phyloP scores from a whole-genome alignment of 2,888 invertebrate species.

The Teinopalpus imperialis region DNA sequence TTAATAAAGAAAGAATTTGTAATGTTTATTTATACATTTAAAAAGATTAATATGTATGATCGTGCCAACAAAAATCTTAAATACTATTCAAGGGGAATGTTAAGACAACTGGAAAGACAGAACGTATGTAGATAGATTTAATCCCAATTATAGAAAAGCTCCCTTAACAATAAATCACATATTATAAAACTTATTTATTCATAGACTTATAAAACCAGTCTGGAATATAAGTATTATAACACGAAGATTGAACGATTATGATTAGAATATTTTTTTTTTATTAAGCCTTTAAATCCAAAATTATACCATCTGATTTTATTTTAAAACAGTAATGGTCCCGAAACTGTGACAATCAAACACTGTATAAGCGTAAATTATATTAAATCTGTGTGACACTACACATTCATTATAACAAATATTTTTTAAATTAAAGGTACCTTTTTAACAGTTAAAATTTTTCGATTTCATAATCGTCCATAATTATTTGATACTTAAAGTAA shows the following conservation, averaged over 20 bases:
- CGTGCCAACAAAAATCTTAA: not conserved
- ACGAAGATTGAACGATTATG: slow-evolving; percentile 2
- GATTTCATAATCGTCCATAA: slow-evolving; percentile 13
- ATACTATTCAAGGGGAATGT: slow-evolving; percentile 5
- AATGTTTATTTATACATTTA: too few relatives aligned
- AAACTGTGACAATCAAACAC: too few relatives aligned
- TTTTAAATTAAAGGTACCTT: too few relatives aligned
- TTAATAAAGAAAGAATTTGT: too few relatives aligned
- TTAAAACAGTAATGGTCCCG: too few relatives aligned
- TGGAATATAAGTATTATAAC: slow-evolving; percentile 5
- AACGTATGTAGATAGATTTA: not conserved
- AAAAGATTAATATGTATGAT: not conserved
- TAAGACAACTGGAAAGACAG: slow-evolving; percentile 2
- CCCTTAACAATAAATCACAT: slow-evolving; percentile 21
- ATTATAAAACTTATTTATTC: too few relatives aligned
- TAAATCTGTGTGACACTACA: too few relatives aligned
- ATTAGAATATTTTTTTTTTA: too few relatives aligned
- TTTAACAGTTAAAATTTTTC: not conserved
- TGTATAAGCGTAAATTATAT: too few relatives aligned
- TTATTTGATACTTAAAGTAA: slow-evolving; percentile 10
- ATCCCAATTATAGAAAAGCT: not conserved
- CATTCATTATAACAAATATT: too few relatives aligned
- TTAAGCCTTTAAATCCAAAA: too few relatives aligned
- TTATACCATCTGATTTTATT: too few relatives aligned
- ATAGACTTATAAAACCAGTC: slow-evolving; percentile 10